phyloP scores from a whole-genome alignment of 2,113 vertebrate genomes.

The Macroglossus sobrinus region DNA sequence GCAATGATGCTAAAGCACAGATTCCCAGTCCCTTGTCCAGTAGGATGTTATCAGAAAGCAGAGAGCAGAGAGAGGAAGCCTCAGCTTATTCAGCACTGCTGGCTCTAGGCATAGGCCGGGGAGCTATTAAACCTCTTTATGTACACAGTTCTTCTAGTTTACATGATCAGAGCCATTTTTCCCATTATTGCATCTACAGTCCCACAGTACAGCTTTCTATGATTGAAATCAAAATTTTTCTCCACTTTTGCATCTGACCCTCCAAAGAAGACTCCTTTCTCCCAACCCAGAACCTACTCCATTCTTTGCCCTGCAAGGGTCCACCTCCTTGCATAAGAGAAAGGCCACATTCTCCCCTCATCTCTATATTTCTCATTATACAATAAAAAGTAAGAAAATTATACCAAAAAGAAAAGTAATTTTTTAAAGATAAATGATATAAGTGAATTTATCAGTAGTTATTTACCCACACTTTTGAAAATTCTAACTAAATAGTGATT shows the following conservation, averaged over 20 bases:
- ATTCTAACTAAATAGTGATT: neutral
- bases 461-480: neutral
- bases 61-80: neutral
- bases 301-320: neutral
- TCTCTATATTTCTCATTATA: rapidly evolving
- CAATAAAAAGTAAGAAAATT: neutral
- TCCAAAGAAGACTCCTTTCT: neutral
- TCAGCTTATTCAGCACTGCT: neutral
- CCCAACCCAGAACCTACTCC: neutral
- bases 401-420: neutral
- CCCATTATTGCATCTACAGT: neutral
- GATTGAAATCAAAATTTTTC: neutral
- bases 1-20: neutral
- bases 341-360: neutral
- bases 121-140: neutral
- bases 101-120: rapidly evolving
- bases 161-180: neutral
- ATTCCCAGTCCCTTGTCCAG: neutral
- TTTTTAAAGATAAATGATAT: constrained; percentile 3
- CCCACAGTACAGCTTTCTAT: neutral
- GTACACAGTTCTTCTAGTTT: too few relatives aligned
- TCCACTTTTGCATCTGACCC: neutral
- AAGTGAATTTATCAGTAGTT: neutral
- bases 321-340: neutral
- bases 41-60: too few relatives aligned